Percentiles rank a stretch among this genome's conserved stretches.
Conservation (phyloP, 2,113 vertebrate species). For the Baryphthengus martii region DNA sequence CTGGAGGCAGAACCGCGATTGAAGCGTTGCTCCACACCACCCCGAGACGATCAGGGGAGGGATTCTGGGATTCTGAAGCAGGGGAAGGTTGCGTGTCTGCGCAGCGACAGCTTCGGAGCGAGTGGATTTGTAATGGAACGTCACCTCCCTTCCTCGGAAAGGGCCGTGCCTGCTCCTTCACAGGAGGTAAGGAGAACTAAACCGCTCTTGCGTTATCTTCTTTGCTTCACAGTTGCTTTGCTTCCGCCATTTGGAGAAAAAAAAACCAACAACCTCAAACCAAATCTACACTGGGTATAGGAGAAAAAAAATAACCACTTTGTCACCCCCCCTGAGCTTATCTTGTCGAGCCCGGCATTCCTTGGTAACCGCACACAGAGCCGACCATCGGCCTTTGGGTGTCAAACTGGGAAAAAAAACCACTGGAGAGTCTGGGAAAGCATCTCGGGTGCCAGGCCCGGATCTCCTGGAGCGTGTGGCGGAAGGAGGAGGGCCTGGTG, state of each 20-base stretch:
- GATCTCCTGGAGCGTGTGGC: background rate
- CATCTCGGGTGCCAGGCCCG: background rate
- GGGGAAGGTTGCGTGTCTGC: background rate
- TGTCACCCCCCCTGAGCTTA: no score
- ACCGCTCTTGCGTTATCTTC: background rate
- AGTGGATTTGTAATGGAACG: accelerated
- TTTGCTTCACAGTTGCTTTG: background rate
- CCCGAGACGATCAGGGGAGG: no score
- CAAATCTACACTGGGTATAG: background rate
- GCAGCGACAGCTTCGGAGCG: background rate
- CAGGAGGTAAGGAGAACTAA: background rate
- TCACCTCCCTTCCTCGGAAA: background rate
- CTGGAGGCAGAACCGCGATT: background rate
- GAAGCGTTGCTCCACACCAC: accelerated
- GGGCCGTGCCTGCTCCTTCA: background rate
- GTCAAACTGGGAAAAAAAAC: no score
- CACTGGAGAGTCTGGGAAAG: background rate
- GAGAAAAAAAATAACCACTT: no score
- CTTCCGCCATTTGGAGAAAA: background rate
- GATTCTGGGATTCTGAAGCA: background rate
- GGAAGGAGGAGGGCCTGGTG: no score
- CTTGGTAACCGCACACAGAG: background rate
- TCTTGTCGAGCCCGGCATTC: accelerated
- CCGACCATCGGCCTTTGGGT: background rate
- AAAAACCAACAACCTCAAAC: background rate